A percentile compares a stretch with the other conserved stretches of the same genome.
Conservation (phyloP, 2,113 vertebrate genomes). For the Callipepla californica region DNA sequence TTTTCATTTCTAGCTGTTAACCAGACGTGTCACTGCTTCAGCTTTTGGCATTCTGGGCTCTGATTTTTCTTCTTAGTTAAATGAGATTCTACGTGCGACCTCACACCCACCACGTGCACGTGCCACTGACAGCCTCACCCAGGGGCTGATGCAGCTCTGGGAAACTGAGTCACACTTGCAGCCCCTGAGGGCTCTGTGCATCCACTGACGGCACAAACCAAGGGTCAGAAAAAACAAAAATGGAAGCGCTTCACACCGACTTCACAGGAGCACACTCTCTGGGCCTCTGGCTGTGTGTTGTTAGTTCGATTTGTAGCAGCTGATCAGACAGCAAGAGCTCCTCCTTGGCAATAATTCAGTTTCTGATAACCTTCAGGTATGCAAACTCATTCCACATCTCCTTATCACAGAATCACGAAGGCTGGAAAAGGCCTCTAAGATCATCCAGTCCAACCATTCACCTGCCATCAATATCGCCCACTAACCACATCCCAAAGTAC, state of each 20-base stretch:
- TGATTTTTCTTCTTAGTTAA: neutral
- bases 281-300: accelerated
- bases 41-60: neutral
- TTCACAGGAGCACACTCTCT: neutral
- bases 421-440: no score
- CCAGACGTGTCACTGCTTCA: accelerated
- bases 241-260: neutral
- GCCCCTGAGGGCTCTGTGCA: neutral
- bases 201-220: neutral
- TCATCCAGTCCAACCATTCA: no score
- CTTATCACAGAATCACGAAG: no score
- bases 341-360: neutral
- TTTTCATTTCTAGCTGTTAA: slow-evolving; percentile 40
- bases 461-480: no score
- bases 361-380: neutral
- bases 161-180: neutral
- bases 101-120: accelerated
- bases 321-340: neutral
- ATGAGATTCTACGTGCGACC: accelerated
- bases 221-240: neutral
- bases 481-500: no score
- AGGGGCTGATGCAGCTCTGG: neutral
- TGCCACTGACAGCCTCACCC: neutral
- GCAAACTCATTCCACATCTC: neutral
- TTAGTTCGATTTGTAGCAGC: neutral